A percentile compares a stretch with the other conserved stretches of the same genome.
These are phyloP conservation scores for Centropus bengalensis DNA, from an alignment of 2,113 vertebrate genomes.

Conservation along the genomic window DNA sequence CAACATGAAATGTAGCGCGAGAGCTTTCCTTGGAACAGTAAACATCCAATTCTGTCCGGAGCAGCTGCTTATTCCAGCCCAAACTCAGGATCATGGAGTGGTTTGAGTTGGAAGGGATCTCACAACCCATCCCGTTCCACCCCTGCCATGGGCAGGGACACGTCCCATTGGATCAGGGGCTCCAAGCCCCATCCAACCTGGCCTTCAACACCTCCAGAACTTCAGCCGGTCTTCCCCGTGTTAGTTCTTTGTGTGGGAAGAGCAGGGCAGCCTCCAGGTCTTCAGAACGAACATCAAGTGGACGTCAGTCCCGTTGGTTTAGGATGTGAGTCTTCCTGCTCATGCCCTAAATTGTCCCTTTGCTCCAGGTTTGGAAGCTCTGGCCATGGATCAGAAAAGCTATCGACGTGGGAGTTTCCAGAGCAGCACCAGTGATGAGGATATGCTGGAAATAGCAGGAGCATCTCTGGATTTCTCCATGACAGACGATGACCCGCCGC, in stretches of 20 bases:
- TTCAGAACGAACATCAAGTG: background rate
- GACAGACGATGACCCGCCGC: slow-evolving; percentile 86
- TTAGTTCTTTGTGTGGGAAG: background rate
- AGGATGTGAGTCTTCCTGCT: background rate
- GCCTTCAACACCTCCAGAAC: too few species aligned
- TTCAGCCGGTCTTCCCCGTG: accelerated
- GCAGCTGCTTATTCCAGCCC: background rate
- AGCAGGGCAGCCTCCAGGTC: background rate
- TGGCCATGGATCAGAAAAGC: slow-evolving; percentile 83
- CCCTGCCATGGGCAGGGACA: too few species aligned
- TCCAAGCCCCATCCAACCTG: too few species aligned
- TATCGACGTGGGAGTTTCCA: slow-evolving; percentile 82
- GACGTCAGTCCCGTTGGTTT: background rate
- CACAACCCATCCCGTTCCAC: too few species aligned
- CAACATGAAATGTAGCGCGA: background rate
- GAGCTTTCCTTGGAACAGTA: background rate
- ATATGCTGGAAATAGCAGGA: slow-evolving; percentile 92
- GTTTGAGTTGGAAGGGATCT: too few species aligned
- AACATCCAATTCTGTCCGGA: background rate
- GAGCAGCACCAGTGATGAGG: slow-evolving; percentile 87
- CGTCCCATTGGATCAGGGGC: too few species aligned
- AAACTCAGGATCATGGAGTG: too few species aligned
- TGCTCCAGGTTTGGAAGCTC: slow-evolving; percentile 27
- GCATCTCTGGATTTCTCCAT: slow-evolving; percentile 84
- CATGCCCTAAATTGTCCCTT: background rate